Base-by-base conservation (phyloP, 2,797 vertebrate genomes). In the Anisognathus igniventris region DNA sequence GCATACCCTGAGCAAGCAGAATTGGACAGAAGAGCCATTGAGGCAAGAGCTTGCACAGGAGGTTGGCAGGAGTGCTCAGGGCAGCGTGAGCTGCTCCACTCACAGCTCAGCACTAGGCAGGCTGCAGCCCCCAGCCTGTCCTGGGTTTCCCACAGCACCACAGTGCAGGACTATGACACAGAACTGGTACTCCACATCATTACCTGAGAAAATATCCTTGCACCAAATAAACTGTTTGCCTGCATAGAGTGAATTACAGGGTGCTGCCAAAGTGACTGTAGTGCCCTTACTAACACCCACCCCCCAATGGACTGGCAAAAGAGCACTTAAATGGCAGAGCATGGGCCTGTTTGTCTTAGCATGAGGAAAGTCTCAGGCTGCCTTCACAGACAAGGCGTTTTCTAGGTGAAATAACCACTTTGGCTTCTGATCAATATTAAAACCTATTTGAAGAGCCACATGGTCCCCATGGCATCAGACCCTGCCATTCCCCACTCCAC, bases 1-100 rank as follows among this genome's bases (percentile, higher is more conserved):
- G 92, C 86, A 66, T 39, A 80, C 64, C 72, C 89, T 82, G 74
- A 86, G 84, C 67, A 73, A 90, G 80, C 65, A 76, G 82, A 81
- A 86, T 51, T 64, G 81, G 80, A 53, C 30, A 76, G 66, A 86
- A 76, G 91, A 67, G 82, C 89, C 75, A 85, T 71, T 54, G 61
- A 88, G 68, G 72, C 24, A 14, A 91, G 81, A 50, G 65, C 50
- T 80, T 50, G 78, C 56, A 37, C 10, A n/a, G 35, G 24, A 37
- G 44, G 5, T 28, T 74, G 76, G 93, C 87, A 74, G 62, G 57
- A 0, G 0, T 51, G 60, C 3, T 12, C 23, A n/a, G 85, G 71
- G 48, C 65, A 82, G 64, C 21, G 56, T 47, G 51, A 54, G n/a
- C 58, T 39, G 56, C 40, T 40, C 57, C 1, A 1, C 14, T 64